Evolutionary conservation across 1,140 invertebrate genomes (phyloP).

Genomic region (Maconellicoccus hirsutus): DNA sequence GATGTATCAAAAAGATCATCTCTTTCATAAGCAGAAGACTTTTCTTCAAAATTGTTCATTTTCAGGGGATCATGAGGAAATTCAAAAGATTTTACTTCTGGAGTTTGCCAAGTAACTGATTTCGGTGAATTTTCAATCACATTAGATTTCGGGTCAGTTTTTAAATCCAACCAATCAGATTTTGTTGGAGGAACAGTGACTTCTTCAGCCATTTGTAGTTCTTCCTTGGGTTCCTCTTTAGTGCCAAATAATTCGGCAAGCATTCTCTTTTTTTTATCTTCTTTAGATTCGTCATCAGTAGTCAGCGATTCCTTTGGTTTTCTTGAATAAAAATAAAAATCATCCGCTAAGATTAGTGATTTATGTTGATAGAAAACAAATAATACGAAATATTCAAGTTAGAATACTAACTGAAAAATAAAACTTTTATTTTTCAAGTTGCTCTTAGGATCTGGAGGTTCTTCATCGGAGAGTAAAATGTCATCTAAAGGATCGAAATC

Average conservation of each 20-base stretch:
- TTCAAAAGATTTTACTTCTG: background rate
- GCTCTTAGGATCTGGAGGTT: background rate
- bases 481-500: slow-evolving; percentile 13
- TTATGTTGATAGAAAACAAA: background rate
- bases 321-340: background rate
- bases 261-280: background rate
- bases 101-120: background rate
- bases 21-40: background rate
- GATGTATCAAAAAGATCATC: background rate
- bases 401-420: background rate
- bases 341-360: background rate
- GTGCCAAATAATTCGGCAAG: slow-evolving; percentile 10
- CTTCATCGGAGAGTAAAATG: slow-evolving; percentile 3
- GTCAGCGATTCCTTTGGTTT: background rate
- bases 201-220: background rate
- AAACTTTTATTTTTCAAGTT: background rate
- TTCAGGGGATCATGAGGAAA: background rate
- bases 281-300: background rate
- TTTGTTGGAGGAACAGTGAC: background rate
- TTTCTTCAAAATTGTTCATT: background rate
- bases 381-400: background rate
- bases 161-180: slow-evolving; percentile 6
- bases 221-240: background rate
- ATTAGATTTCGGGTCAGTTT: background rate
- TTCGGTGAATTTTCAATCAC: background rate